phyloP scores from a whole-genome alignment of 2,113 vertebrate genomes.

The Acanthisitta chloris region DNA sequence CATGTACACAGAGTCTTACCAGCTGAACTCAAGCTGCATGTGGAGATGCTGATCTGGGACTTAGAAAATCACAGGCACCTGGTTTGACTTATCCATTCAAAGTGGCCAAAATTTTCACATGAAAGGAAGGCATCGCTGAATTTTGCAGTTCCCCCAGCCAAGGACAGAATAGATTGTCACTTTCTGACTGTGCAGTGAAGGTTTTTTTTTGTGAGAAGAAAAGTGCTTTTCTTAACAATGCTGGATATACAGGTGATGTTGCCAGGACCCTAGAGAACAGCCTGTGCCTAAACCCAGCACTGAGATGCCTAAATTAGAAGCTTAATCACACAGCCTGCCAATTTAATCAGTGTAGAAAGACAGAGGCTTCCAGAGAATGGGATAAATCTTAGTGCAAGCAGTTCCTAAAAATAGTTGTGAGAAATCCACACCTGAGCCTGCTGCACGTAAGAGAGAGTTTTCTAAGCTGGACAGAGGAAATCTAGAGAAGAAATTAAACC shows the following conservation, averaged over 20 bases:
- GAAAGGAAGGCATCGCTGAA: background rate
- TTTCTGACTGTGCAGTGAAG: background rate
- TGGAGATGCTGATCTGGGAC: background rate
- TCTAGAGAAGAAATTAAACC: background rate
- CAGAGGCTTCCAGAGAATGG: background rate
- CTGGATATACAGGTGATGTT: background rate
- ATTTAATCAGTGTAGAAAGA: background rate
- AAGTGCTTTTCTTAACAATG: background rate
- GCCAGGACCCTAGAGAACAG: background rate
- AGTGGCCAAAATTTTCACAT: background rate
- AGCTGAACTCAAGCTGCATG: background rate
- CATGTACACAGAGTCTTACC: background rate
- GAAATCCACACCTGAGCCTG: background rate
- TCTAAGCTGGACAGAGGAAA: background rate
- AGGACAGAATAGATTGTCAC: background rate
- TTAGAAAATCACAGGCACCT: background rate
- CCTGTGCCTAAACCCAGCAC: background rate
- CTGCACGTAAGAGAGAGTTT: background rate
- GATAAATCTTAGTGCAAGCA: background rate
- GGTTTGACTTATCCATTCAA: background rate
- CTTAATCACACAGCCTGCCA: slow-evolving; percentile 32
- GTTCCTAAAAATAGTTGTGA: slow-evolving; percentile 15
- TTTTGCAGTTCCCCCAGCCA: background rate
- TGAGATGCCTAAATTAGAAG: background rate
- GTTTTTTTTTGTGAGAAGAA: background rate